Conservation (phyloP, 2,797 vertebrate species). For the Crocodylus rhombifer region DNA sequence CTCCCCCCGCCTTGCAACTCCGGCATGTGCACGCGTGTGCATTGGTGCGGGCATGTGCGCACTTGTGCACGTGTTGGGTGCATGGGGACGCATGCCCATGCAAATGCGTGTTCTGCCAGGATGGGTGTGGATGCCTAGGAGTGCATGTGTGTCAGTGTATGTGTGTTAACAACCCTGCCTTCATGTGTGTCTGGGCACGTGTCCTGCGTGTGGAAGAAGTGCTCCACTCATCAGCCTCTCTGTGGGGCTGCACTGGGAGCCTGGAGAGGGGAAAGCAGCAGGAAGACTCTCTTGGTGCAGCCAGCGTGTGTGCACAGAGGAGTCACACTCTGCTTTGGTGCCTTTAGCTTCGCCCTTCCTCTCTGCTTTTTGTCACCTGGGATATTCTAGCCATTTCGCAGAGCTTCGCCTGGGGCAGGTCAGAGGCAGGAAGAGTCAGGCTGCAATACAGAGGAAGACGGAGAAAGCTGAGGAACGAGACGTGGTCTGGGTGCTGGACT, state of each 20-base stretch:
- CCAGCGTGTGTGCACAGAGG: no score
- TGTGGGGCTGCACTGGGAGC: not conserved
- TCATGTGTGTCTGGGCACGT: not conserved
- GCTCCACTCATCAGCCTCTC: not conserved
- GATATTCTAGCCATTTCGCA: not conserved
- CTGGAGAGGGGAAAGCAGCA: not conserved
- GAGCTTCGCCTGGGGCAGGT: not conserved
- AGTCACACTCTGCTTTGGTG: not conserved
- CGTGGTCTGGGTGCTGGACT: no score
- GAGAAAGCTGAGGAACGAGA: not conserved
- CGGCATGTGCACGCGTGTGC: not conserved
- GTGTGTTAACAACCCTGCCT: not conserved
- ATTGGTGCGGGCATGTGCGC: not conserved
- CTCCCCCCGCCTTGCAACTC: not conserved
- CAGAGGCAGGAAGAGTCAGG: not conserved
- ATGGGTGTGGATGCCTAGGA: no score
- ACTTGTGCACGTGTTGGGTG: accelerated
- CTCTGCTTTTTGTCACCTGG: not conserved
- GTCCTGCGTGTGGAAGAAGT: not conserved
- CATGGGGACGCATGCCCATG: not conserved
- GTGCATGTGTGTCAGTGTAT: not conserved
- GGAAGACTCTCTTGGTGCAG: no score
- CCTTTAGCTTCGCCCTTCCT: not conserved
- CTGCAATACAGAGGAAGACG: not conserved
- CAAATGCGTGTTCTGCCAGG: not conserved